Base-by-base conservation (phyloP, 2,113 vertebrate genomes). In the Rhodinocichla rosea region DNA sequence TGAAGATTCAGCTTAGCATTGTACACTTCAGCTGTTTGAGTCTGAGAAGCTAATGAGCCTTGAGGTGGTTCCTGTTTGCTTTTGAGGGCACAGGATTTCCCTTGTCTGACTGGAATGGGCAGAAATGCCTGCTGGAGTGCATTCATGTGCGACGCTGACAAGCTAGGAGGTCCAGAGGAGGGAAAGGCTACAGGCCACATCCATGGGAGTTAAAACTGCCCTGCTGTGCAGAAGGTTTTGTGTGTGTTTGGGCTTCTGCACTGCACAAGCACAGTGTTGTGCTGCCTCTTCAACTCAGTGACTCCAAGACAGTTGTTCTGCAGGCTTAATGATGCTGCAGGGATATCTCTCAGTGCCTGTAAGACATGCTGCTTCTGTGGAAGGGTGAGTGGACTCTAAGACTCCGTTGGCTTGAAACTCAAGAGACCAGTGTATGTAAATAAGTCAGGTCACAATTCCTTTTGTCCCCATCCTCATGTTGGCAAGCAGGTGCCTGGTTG, bases 61-160 rank as follows among this genome's bases (percentile, higher is more conserved):
- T 77, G 79, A 83, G 90, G 88, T 77, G 9, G 76, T 82, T 95
- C 73, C 69, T 94, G 45, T 92, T 95, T 80, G 39, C 56, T 81
- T 56, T 84, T 65, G 80, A 84, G 80, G 89, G 22, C 62, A 78
- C 76, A 88, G 64, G 33, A 40, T 83, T 88, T 92, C 56, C 86
- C 82, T 69, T 82, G 92, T 90, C 76, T 10, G 3, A 74, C 92
- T 90, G 90, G 85, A 95, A 95, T 1, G 4, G 79, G 90, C 90
- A 88, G 94, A 94, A 96, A 64, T 85, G 82, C 88, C n/a, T 90
- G 76, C 79, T 90, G 74, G 92, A 83, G 52, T n/a, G 53, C 94
- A 92, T 88, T 95, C 64, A 33, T 64, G 37, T 62, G 68, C 30
- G 17, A 88, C 2, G 14, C 60, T 78, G 68, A 62, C 90, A 86